These are phyloP conservation scores for Pelecanoides urinatrix DNA, from an alignment of 2,113 vertebrate genomes.

Conservation along the genomic window DNA sequence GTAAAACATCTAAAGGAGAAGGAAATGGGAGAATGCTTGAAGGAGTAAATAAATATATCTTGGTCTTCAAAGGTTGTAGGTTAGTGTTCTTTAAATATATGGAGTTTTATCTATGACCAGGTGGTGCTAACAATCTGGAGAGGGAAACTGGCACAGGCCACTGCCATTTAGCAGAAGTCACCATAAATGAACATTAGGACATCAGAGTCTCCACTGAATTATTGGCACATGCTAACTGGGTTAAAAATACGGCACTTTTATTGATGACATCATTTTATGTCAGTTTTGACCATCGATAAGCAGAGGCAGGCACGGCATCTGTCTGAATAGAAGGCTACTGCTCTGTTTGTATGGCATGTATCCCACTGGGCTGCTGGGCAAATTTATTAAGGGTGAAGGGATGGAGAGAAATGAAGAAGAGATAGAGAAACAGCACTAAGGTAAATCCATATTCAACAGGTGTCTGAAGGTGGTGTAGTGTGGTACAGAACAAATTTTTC, in stretches of 20 bases:
- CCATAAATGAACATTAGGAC: background rate
- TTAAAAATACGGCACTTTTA: background rate
- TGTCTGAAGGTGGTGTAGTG: background rate
- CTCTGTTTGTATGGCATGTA: background rate
- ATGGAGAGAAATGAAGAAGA: background rate
- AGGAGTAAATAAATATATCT: background rate
- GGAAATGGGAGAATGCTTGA: background rate
- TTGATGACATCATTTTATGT: background rate
- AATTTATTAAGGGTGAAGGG: background rate
- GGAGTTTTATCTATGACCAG: background rate
- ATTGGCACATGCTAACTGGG: background rate
- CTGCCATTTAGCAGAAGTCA: background rate
- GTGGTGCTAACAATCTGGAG: background rate
- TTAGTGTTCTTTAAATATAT: background rate
- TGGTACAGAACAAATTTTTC: background rate
- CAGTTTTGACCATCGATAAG: background rate
- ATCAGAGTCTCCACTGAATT: background rate
- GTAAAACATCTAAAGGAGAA: background rate
- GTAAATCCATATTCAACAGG: background rate
- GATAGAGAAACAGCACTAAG: background rate
- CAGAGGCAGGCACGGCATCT: background rate
- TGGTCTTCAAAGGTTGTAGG: background rate
- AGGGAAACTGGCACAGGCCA: background rate
- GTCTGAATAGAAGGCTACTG: background rate
- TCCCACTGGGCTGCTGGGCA: background rate